Evolutionary conservation across 2,113 vertebrate species (phyloP).

Genomic region (Glaucidium brasilianum): DNA sequence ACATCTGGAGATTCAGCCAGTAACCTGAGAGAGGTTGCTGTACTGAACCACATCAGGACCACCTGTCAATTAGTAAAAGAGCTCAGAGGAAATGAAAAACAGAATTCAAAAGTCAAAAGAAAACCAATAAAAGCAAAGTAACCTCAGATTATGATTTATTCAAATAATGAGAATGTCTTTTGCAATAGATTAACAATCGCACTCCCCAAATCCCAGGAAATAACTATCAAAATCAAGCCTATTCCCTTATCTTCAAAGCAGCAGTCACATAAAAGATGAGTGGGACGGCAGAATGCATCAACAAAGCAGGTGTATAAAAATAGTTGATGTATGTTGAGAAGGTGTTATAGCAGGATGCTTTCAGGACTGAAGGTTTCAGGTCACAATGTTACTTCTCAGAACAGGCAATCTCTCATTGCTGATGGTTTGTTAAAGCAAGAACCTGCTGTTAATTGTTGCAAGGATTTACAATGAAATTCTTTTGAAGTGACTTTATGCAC

Average conservation of each 20-base stretch:
- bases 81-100: conserved; percentile 17
- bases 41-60: conserved; percentile 57
- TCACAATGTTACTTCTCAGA: neutral
- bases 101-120: conserved; percentile 19
- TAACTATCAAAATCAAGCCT: neutral
- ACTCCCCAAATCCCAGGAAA: neutral
- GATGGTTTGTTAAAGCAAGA: conserved; percentile 11
- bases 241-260: conserved; percentile 19
- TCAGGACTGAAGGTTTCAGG: neutral
- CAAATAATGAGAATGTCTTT: neutral
- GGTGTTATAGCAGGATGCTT: neutral
- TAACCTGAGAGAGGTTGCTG: conserved; percentile 37
- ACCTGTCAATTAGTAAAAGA: conserved; percentile 55
- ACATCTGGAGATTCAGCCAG: conserved; percentile 60
- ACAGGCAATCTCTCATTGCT: neutral
- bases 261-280: neutral
- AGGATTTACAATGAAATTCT: conserved; percentile 15
- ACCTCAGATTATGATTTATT: conserved; percentile 24
- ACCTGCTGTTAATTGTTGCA: neutral
- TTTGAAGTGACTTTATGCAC: conserved; percentile 34
- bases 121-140: neutral
- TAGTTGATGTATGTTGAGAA: neutral
- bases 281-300: neutral
- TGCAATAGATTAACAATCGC: neutral
- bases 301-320: neutral